Evolutionary conservation across 2,113 vertebrate genomes (phyloP).

Genomic region (Aphyosemion australe): DNA sequence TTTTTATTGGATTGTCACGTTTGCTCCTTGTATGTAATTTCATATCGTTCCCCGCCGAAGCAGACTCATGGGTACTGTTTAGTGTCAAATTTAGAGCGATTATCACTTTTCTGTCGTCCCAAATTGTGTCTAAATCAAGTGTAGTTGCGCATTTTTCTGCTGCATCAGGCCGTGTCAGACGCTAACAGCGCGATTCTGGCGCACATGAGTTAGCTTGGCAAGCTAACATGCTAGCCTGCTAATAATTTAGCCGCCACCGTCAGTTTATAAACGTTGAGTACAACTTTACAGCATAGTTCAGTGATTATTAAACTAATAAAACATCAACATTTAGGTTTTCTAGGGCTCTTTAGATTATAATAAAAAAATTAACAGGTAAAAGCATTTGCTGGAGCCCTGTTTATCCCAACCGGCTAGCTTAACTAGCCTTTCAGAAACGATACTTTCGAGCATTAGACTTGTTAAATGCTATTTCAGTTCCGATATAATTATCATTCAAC

Average conservation of each 20-base stretch:
- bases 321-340: not conserved
- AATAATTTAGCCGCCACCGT: constrained; percentile 11
- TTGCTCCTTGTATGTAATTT: not conserved
- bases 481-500: too few species aligned
- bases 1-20: constrained; percentile 46
- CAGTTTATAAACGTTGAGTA: constrained; percentile 6
- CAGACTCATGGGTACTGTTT: not conserved
- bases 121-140: constrained; percentile 57
- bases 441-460: not conserved
- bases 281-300: not conserved
- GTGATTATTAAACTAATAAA: not conserved
- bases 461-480: not conserved
- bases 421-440: constrained; percentile 21
- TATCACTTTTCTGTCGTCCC: constrained; percentile 2
- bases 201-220: constrained; percentile 70
- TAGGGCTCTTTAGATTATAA: not conserved
- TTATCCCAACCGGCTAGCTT: constrained; percentile 35
- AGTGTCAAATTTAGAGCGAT: not conserved
- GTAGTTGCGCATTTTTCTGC: constrained; percentile 74
- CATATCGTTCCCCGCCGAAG: not conserved
- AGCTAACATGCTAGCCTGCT: constrained; percentile 62
- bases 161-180: constrained; percentile 74
- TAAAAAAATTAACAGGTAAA: not conserved
- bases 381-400: not conserved
- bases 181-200: constrained; percentile 69